Base-by-base conservation (phyloP, 2,888 invertebrate species). In the Boloria euphrosyne region DNA sequence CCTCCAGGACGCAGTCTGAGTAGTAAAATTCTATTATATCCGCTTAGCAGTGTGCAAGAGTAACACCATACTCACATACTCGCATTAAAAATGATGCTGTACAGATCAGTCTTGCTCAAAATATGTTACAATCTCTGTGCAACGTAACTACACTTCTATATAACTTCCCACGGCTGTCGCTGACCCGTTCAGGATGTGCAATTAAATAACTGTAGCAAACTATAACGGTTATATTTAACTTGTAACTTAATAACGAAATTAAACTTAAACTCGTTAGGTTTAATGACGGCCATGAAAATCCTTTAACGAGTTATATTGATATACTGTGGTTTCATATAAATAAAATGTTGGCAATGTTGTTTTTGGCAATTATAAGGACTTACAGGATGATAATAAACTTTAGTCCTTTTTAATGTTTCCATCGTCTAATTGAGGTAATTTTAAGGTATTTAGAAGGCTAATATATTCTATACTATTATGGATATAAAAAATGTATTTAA, bases 181-280 rank as follows among this genome's bases (percentile, higher is more conserved):
- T 52, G 62, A 65, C 58, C 62, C 27, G 44, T 51, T 66, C 69
- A 65, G 67, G 64, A 67, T 66, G 65, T 68, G 27, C 66, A 66
- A 62, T 62, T 60, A 66, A 65, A 54, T 69, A 55, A 68, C 67
- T 63, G 70, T 68, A 68, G 65, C 53, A 44, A 62, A 62, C 58
- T 66, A 50, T 66, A 66, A 63, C 66, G 66, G 63, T 59, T 13
- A 7, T 38, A 49, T 59, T 44, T 66, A 51, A 58, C 51, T 63
- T 47, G 47, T 52, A 63, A 63, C 59, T 59, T 63, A 59, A 60
- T 60, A 38, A 60, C 31, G 31, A 62, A 16, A 59, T 67, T 67
- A 46, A 67, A 54, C 14, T 55, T 50, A 57, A 54, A 66, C 62
- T 52, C 52, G 58, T 62, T 62, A 52, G 18, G 38, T 57, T 66